Conservation (phyloP, 1,140 invertebrate genomes). For the Cryptotermes secundus region DNA sequence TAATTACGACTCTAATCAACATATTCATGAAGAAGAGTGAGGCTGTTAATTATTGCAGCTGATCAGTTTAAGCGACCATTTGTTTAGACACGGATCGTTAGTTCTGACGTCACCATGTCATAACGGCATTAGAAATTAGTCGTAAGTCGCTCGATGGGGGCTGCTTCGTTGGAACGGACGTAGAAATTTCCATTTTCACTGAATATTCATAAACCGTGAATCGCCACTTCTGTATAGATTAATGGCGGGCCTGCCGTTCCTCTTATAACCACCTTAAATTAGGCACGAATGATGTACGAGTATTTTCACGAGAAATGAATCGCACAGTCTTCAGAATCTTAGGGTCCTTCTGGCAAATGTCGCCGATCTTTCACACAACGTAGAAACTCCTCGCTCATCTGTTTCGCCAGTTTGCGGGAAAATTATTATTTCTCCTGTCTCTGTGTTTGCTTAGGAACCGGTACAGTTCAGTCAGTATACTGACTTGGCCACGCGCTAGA, state of each 20-base stretch:
- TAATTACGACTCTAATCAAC: too few relatives aligned
- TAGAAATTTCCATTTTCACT: not conserved
- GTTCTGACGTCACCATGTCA: not conserved
- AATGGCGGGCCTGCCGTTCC: not conserved
- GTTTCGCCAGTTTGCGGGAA: too few relatives aligned
- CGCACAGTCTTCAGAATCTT: too few relatives aligned
- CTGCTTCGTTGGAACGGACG: not conserved
- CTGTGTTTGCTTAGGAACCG: too few relatives aligned
- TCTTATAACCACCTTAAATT: not conserved
- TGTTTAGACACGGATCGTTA: slow-evolving; percentile 3
- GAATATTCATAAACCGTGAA: slow-evolving; percentile 13
- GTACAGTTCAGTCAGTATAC: too few relatives aligned
- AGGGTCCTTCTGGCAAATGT: too few relatives aligned
- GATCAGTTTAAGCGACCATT: not conserved
- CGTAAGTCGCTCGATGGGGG: too few relatives aligned
- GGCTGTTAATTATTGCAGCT: not conserved
- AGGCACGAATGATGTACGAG: not conserved
- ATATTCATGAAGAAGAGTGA: not conserved
- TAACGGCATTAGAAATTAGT: not conserved
- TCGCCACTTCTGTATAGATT: not conserved
- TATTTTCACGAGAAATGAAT: not conserved
- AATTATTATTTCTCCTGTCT: too few relatives aligned
- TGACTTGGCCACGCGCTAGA: too few relatives aligned
- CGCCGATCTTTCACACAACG: too few relatives aligned
- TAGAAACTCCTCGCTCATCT: too few relatives aligned